These are phyloP conservation scores for Agelaius phoeniceus DNA, from an alignment of 2,113 vertebrate genomes.

Conservation along the genomic window DNA sequence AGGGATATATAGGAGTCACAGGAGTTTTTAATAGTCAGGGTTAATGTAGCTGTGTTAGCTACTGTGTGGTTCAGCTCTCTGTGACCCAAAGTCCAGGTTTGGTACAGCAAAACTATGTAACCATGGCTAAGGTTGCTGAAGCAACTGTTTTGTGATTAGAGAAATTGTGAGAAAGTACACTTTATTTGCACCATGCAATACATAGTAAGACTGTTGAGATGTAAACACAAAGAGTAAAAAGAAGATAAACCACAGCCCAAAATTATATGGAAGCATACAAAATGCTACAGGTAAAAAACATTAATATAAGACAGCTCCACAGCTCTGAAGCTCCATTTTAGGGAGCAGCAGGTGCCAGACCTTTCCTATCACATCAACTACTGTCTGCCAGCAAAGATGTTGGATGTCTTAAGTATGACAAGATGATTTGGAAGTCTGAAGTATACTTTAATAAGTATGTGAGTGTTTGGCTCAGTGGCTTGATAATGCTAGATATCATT, in stretches of 20 bases:
- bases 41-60: background rate
- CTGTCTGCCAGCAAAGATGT: background rate
- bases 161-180: background rate
- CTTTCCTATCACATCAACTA: background rate
- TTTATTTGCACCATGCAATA: background rate
- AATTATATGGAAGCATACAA: background rate
- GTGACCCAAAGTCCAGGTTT: background rate
- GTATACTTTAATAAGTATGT: background rate
- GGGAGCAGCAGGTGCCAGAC: background rate
- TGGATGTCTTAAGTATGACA: background rate
- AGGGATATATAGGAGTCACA: background rate
- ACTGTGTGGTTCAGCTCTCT: background rate
- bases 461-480: background rate
- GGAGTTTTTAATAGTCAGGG: background rate
- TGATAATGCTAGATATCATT: background rate
- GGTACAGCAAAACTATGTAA: background rate
- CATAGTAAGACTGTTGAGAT: background rate
- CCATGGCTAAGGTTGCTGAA: background rate
- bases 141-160: background rate
- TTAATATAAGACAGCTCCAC: background rate
- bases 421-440: background rate
- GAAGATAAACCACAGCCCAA: background rate
- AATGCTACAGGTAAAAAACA: background rate
- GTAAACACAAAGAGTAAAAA: background rate
- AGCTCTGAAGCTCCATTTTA: background rate